Conservation (phyloP, 2,113 vertebrate species). For the Erpornis zantholeuca region DNA sequence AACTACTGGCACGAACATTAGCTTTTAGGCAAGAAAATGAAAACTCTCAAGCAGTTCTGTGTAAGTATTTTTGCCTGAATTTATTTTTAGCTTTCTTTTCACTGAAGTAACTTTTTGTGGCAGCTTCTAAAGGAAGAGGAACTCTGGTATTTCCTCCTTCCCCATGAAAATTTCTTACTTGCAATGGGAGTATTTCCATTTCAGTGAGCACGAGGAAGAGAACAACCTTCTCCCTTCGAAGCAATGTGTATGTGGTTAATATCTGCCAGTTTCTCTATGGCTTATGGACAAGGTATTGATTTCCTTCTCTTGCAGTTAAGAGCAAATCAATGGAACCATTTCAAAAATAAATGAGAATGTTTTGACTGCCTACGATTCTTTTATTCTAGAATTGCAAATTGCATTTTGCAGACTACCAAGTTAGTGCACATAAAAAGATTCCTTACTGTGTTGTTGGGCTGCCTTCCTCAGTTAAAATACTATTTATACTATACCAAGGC, state of each 20-base stretch:
- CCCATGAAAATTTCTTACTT: background rate
- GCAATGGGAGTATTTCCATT: background rate
- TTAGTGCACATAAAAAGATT: background rate
- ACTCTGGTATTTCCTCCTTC: background rate
- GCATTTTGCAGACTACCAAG: background rate
- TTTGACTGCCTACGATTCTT: background rate
- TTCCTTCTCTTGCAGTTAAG: background rate
- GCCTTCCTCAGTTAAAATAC: background rate
- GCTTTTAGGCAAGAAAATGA: background rate
- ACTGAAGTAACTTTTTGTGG: background rate
- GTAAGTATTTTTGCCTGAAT: background rate
- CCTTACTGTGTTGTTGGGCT: background rate
- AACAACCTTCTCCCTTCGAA: background rate
- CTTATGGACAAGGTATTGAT: background rate
- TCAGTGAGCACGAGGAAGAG: background rate
- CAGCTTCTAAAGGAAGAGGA: background rate
- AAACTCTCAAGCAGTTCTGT: background rate
- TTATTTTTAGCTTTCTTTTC: slow-evolving; percentile 14
- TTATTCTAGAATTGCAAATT: background rate
- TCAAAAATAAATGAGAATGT: background rate
- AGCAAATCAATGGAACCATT: slow-evolving; percentile 33
- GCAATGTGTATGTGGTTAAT: background rate
- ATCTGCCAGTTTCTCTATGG: background rate
- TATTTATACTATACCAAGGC: background rate
- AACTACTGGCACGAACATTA: background rate